Base-by-base conservation (phyloP, 1,140 invertebrate species). In the Leptonema lineaticorne region DNA sequence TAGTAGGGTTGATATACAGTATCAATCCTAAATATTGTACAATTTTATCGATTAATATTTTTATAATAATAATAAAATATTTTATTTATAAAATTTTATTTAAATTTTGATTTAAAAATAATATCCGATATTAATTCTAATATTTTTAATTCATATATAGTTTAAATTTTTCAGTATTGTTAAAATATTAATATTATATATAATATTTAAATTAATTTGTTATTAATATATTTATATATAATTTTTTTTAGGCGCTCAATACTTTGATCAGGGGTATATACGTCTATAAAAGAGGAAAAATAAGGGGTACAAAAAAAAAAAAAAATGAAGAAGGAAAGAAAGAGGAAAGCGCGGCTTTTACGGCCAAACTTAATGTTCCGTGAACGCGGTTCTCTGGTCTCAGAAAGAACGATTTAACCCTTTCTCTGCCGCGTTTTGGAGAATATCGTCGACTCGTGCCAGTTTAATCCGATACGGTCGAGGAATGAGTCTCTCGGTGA, bases 351-450 rank as follows among this genome's bases (percentile, higher is more conserved):
- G 53, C 22, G 45, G 62, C 63, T 67, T 71, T 71, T 71, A 71
- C 62, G 66, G 41, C 58, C 53, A 62, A 26, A 53, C 22, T 71
- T 65, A 71, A 71, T 71, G 69, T 71, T 63, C 69, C 69, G 69
- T 68, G 69, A 71, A 71, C 69, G 37, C 29, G 59, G 50, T 65
- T 14, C 16, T 53, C 59, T 59, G 24, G 48, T 65, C 56, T 24
- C 48, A 67, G 59, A 37, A 60, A 66, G 57, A 26, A 56, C n/a
- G 48, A 65, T 59, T 30, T 22, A 30, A 59, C 57, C 57, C 57
- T 33, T 59, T 37, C 28, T 37, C 11, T 9, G 8, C 9, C 30
- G 11, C 37, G 37, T 2, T 41, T 41, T 41, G n/a, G 37, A 41
- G 37, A 41, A 11, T 14, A 41, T 9, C 37, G 9, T 1, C 37